Conservation (phyloP, 1,140 invertebrate species). For the Pseudomyrmex flavicornis region DNA sequence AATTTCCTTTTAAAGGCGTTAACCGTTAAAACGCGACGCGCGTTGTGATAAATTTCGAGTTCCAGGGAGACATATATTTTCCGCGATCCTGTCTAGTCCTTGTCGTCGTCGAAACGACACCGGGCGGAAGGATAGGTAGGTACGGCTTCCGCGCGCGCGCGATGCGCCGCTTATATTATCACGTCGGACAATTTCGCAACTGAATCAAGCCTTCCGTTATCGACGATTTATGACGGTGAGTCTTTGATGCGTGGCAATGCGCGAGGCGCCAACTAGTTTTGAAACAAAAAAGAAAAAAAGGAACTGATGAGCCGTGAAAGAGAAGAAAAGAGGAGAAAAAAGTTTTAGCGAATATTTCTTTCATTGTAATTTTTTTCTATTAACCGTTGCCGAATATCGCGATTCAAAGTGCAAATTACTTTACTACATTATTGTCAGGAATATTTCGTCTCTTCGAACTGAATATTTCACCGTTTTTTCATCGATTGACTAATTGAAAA, state of each 20-base stretch:
- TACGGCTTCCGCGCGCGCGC: neutral
- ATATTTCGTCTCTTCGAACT: constrained; percentile 5
- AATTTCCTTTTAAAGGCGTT: constrained; percentile 61
- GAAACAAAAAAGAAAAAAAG: neutral
- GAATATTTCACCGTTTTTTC: constrained; percentile 16
- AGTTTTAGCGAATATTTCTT: neutral
- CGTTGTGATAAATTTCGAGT: constrained; percentile 48
- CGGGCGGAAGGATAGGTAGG: constrained; percentile 14
- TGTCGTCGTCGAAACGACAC: neutral
- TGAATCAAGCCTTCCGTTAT: constrained; percentile 37
- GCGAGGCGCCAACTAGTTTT: neutral
- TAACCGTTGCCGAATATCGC: neutral
- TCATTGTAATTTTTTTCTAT: neutral
- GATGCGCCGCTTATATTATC: constrained; percentile 41
- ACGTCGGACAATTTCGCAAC: constrained; percentile 15
- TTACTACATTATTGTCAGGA: constrained; percentile 5
- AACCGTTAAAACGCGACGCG: constrained; percentile 55
- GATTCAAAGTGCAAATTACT: constrained; percentile 24
- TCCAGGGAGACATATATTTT: constrained; percentile 52
- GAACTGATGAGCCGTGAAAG: too few relatives aligned
- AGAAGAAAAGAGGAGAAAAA: too few relatives aligned
- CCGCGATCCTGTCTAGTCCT: constrained; percentile 28
- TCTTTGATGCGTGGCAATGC: neutral
- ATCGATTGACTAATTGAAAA: constrained; percentile 35
- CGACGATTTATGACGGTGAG: constrained; percentile 15